Percentiles rank a stretch among this genome's conserved stretches.
Evolutionary conservation across 2,888 invertebrate genomes (phyloP).

Genomic region (Campaea margaritaria): DNA sequence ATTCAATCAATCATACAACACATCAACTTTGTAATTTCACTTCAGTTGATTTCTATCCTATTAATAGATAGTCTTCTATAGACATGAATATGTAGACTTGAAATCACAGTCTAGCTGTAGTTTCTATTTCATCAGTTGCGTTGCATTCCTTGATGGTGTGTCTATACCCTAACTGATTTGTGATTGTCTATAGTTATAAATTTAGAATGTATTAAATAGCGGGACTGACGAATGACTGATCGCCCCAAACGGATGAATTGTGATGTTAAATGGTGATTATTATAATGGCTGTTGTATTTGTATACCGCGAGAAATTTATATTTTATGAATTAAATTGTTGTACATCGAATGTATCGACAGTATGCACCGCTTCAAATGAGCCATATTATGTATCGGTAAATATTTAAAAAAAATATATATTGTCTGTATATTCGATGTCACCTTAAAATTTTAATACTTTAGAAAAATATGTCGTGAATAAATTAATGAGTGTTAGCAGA

Average conservation of each 20-base stretch:
- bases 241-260: conserved; percentile 47
- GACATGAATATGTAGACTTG: too few relatives aligned
- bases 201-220: conserved; percentile 12
- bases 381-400: neutral
- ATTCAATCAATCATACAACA: too few relatives aligned
- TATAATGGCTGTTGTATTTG: conserved; percentile 53
- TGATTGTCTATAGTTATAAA: neutral
- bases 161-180: neutral
- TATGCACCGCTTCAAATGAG: conserved; percentile 17
- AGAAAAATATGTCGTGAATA: conserved; percentile 5
- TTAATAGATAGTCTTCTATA: too few relatives aligned
- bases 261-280: conserved; percentile 56
- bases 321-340: conserved; percentile 37
- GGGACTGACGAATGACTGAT: conserved; percentile 24
- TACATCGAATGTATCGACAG: conserved; percentile 14
- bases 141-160: neutral
- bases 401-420: too few relatives aligned
- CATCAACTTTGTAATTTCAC: too few relatives aligned
- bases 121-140: too few relatives aligned
- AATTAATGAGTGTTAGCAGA: conserved; percentile 8
- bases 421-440: conserved; percentile 1
- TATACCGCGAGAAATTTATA: conserved; percentile 40
- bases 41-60: too few relatives aligned
- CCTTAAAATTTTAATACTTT: conserved; percentile 12
- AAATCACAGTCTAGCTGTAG: too few relatives aligned